These are phyloP conservation scores for Phyllotreta striolata DNA, from an alignment of 2,888 invertebrate genomes.

Conservation along the genomic window DNA sequence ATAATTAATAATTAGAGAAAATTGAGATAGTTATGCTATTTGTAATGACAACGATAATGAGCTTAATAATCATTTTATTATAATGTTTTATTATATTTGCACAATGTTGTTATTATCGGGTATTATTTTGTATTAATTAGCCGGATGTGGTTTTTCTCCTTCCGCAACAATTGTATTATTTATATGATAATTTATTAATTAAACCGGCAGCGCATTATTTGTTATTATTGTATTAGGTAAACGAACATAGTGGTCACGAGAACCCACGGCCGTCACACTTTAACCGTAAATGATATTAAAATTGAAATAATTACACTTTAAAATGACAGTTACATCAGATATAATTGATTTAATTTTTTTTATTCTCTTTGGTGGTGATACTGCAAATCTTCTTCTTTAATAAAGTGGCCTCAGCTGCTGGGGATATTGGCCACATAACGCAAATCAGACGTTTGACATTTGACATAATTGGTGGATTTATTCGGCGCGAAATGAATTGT, in stretches of 20 bases:
- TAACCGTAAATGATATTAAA: conserved; percentile 32
- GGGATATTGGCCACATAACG: too few species aligned
- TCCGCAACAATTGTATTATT: conserved; percentile 45
- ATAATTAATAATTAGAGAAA: conserved; percentile 32
- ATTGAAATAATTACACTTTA: conserved; percentile 23
- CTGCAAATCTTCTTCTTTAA: too few species aligned
- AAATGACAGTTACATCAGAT: conserved; percentile 21
- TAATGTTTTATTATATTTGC: conserved; percentile 43
- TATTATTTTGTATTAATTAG: conserved; percentile 44
- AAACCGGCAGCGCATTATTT: conserved; percentile 41
- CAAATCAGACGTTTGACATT: too few species aligned
- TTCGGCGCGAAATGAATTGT: too few species aligned
- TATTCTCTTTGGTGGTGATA: too few species aligned
- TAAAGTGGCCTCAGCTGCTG: too few species aligned
- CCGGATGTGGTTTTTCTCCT: conserved; percentile 48
- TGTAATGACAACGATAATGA: conserved; percentile 40
- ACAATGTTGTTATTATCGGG: conserved; percentile 42
- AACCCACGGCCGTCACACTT: conserved; percentile 31
- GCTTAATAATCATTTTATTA: conserved; percentile 39
- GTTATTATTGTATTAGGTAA: conserved; percentile 39
- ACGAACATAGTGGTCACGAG: conserved; percentile 32
- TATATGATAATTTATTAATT: conserved; percentile 48
- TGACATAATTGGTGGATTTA: too few species aligned
- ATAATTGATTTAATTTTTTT: neutral
- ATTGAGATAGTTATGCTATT: conserved; percentile 34